phyloP scores from a whole-genome alignment of 2,888 invertebrate genomes.

The Trachelus stipa region DNA sequence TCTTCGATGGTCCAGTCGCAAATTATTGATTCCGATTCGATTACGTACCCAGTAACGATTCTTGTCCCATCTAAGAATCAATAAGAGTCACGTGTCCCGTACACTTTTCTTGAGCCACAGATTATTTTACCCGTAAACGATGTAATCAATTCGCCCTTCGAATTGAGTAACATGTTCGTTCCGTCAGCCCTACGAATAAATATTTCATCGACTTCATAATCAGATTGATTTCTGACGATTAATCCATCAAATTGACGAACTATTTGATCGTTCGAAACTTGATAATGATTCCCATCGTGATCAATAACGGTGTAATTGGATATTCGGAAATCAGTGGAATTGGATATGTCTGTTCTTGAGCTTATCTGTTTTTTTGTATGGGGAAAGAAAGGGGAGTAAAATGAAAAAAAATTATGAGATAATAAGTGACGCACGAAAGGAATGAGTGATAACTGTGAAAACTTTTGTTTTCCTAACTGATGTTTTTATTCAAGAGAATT shows the following conservation, averaged over 20 bases:
- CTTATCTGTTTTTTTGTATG: background rate
- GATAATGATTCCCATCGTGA: slow-evolving; percentile 51
- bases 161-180: slow-evolving; percentile 50
- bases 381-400: background rate
- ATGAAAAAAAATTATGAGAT: background rate
- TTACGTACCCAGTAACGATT: slow-evolving; percentile 46
- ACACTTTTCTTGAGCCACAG: background rate
- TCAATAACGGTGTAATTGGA: slow-evolving; percentile 44
- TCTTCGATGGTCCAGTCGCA: slow-evolving; percentile 57
- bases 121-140: slow-evolving; percentile 48
- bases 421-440: background rate
- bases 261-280: slow-evolving; percentile 49
- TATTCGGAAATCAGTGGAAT: background rate
- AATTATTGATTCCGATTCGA: slow-evolving; percentile 47
- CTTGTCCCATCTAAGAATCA: slow-evolving; percentile 52
- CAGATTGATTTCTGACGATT: slow-evolving; percentile 51
- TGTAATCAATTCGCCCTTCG: slow-evolving; percentile 51
- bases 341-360: background rate
- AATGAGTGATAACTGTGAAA: background rate
- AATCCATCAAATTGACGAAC: slow-evolving; percentile 53
- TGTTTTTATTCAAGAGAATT: background rate
- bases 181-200: slow-evolving; percentile 56
- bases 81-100: background rate
- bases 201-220: slow-evolving; percentile 55
- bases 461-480: background rate